Conservation (phyloP, 92 coral and sea anemone genomes). For the Palythoa grandiflora region DNA sequence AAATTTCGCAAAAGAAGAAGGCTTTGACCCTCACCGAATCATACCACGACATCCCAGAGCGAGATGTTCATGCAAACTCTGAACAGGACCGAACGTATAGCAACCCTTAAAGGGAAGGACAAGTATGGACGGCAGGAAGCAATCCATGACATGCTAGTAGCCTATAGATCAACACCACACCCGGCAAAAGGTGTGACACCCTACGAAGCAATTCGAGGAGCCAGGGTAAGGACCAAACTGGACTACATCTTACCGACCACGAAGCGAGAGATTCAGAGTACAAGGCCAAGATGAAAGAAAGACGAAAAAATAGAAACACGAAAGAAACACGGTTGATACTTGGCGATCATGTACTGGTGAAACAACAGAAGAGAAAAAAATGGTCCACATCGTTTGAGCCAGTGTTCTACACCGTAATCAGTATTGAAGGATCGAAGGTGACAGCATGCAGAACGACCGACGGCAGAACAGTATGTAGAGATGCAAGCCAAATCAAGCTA, state of each 20-base stretch:
- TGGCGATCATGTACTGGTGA: conserved; percentile 77
- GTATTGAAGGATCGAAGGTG: conserved; percentile 43
- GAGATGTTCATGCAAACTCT: conserved; percentile 70
- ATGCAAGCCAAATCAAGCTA: conserved; percentile 53
- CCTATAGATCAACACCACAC: conserved; percentile 76
- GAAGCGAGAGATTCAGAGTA: conserved; percentile 59
- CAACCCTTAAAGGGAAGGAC: conserved; percentile 69
- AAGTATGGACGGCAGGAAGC: conserved; percentile 44
- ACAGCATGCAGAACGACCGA: conserved; percentile 46
- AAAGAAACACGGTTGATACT: conserved; percentile 60
- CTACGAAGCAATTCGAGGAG: conserved; percentile 62
- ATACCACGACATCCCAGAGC: conserved; percentile 66
- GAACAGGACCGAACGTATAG: conserved; percentile 76
- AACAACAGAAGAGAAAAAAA: conserved; percentile 41
- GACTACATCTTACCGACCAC: conserved; percentile 57
- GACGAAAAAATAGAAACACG: conserved; percentile 64
- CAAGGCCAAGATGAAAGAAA: conserved; percentile 27
- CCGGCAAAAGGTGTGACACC: conserved; percentile 75
- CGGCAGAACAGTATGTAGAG: conserved; percentile 53
- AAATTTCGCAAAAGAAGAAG: conserved; percentile 65
- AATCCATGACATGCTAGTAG: conserved; percentile 71
- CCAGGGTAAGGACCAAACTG: conserved; percentile 47
- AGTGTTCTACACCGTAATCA: conserved; percentile 38
- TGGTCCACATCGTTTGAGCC: conserved; percentile 52
- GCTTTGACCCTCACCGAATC: conserved; percentile 64